Evolutionary conservation across 2,113 vertebrate genomes (phyloP).

Genomic region (Taurulus bubalis): DNA sequence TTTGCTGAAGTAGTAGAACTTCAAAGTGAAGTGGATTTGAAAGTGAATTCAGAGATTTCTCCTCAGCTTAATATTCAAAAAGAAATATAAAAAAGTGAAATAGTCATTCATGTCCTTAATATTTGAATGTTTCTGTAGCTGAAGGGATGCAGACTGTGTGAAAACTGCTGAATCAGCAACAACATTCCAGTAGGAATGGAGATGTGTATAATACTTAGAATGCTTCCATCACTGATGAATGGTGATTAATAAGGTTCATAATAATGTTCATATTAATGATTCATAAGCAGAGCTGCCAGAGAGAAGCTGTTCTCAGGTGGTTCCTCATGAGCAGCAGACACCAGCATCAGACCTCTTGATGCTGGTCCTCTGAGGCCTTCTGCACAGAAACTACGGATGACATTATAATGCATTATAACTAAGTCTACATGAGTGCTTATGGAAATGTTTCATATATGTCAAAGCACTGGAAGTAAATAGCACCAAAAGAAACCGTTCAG

Average conservation of each 20-base stretch:
- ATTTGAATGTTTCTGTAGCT: neutral
- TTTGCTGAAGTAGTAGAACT: neutral
- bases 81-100: neutral
- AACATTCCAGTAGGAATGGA: neutral
- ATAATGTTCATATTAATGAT: too few relatives aligned
- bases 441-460: neutral
- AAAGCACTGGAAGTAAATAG: neutral
- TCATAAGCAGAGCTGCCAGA: too few relatives aligned
- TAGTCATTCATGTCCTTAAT: too few relatives aligned
- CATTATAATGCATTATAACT: neutral
- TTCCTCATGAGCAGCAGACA: too few relatives aligned
- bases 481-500: neutral
- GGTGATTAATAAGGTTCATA: neutral
- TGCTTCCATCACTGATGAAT: neutral
- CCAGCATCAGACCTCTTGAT: neutral
- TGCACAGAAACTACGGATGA: neutral
- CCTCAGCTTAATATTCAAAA: neutral
- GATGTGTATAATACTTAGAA: too few relatives aligned
- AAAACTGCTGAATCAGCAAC: neutral
- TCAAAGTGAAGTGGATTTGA: neutral
- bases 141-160: neutral
- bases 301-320: too few relatives aligned
- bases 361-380: neutral
- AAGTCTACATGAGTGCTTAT: neutral
- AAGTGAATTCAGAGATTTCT: neutral